Conservation (phyloP, 2,888 invertebrate species). For the Calameuta idolon region DNA sequence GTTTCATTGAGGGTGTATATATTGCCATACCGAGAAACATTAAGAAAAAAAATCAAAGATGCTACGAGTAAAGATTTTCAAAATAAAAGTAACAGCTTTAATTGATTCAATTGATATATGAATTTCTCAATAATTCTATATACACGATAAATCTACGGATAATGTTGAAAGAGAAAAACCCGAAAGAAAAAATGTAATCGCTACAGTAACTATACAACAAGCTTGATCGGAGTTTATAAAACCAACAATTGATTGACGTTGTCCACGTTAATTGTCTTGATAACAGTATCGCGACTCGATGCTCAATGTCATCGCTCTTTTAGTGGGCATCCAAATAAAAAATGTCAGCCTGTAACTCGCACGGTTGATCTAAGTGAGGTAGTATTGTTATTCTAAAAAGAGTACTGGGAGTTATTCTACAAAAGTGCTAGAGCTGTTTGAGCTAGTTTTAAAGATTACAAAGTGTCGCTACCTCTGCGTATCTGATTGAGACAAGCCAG, state of each 20-base stretch:
- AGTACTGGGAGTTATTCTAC: slow-evolving; percentile 4
- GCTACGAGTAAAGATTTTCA: too few species aligned
- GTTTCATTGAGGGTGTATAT: not conserved
- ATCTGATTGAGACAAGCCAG: slow-evolving; percentile 77
- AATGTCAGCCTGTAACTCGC: not conserved
- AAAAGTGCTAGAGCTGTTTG: slow-evolving; percentile 7
- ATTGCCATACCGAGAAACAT: not conserved
- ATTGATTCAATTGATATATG: not conserved
- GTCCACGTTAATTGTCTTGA: not conserved
- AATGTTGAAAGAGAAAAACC: not conserved
- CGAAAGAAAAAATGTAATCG: not conserved
- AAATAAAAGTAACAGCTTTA: not conserved
- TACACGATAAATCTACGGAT: not conserved
- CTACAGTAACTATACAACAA: not conserved
- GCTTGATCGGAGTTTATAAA: not conserved
- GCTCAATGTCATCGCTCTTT: not conserved
- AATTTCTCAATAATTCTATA: not conserved
- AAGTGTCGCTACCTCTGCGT: slow-evolving; percentile 68
- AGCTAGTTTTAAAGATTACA: slow-evolving; percentile 36
- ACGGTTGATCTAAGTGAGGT: slow-evolving; percentile 4
- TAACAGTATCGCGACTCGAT: not conserved
- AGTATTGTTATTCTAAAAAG: slow-evolving; percentile 1
- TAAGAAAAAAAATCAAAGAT: not conserved
- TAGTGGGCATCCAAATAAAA: not conserved
- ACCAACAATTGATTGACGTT: not conserved